A percentile compares a stretch with the other conserved stretches of the same genome.
These are phyloP conservation scores for Thysanoteuthis rhombus DNA, from an alignment of 2,888 invertebrate species.

Conservation along the genomic window DNA sequence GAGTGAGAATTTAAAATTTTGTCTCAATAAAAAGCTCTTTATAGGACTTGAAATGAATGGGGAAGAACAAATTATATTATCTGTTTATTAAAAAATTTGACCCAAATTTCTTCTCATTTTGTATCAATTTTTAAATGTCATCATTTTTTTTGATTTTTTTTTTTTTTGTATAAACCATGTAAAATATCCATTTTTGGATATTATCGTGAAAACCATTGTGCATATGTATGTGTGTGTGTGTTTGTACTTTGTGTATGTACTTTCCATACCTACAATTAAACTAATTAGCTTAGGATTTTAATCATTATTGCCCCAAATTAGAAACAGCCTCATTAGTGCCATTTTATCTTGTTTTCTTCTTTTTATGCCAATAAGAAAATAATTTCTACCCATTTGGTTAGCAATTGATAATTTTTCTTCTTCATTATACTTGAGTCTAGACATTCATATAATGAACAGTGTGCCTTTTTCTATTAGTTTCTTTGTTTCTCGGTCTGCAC, in stretches of 20 bases:
- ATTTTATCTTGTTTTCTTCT: neutral
- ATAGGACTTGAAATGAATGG: no score
- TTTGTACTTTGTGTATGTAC: neutral
- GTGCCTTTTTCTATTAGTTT: no score
- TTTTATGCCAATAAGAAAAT: neutral
- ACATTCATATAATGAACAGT: no score
- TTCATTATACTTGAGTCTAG: neutral
- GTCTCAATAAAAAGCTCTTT: no score
- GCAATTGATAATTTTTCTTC: neutral
- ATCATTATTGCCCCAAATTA: neutral
- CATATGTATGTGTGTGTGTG: neutral
- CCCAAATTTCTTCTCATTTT: neutral
- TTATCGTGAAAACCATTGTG: neutral
- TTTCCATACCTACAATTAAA: neutral
- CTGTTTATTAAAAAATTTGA: conserved; percentile 12
- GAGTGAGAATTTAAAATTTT: no score
- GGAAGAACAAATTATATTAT: neutral
- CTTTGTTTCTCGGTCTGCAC: no score
- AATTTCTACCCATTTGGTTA: neutral
- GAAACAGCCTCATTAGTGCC: neutral
- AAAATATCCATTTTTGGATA: neutral
- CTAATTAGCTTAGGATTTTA: neutral
- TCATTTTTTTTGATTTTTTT: neutral
- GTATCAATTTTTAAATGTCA: neutral
- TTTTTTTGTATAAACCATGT: neutral